Base-by-base conservation (phyloP, 2,888 invertebrate genomes). In the Drosophila hamatofila region DNA sequence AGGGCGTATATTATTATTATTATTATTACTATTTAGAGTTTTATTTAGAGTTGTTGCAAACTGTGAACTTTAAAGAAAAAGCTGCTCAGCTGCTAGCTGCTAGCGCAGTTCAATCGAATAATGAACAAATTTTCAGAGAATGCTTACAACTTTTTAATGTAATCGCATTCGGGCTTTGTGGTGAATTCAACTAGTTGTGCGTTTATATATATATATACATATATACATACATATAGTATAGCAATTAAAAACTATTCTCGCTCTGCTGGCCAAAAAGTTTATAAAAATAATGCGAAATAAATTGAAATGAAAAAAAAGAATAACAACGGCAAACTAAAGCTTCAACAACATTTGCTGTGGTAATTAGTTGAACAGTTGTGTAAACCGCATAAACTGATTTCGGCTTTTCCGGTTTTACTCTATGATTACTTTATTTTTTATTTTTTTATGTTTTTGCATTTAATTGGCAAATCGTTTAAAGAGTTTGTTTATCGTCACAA, bases 381-480 rank as follows among this genome's bases (percentile, higher is more conserved):
- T 67, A 68, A 82, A 75, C 88, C 83, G 57, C 86, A 88, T 54
- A 72, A 83, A 75, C 75, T 77, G 78, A 83, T 85, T 83, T 80
- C 30, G 70, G 74, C 58, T 67, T 80, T 69, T 54, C 44, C 46
- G 61, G 21, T 46, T 63, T 48, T 23, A 9, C 12, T 12, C 51
- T 23, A 46, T 60, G 52, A 63, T 44, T 46, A 44, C 60, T 51
- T 37, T 52, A n/a, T 23, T 56, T 55, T 30, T 18, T 18, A 7
- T 39, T 42, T 11, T 6, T 41, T 3, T 41, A 2, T 37, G 1
- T 18, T 54, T 54, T 12, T 0, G 1, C 54, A 25, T 39, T 54
- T 54, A 23, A 52, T 52, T 16, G 41, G 8, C 30, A 18, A 46
- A 55, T 56, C 49, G 18, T 4, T 68, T 51, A 65, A 59, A 46